Evolutionary conservation across 2,797 vertebrate species (phyloP), one percentile per base, ranked within the genome.

Genomic region (Molothrus aeneus): DNA sequence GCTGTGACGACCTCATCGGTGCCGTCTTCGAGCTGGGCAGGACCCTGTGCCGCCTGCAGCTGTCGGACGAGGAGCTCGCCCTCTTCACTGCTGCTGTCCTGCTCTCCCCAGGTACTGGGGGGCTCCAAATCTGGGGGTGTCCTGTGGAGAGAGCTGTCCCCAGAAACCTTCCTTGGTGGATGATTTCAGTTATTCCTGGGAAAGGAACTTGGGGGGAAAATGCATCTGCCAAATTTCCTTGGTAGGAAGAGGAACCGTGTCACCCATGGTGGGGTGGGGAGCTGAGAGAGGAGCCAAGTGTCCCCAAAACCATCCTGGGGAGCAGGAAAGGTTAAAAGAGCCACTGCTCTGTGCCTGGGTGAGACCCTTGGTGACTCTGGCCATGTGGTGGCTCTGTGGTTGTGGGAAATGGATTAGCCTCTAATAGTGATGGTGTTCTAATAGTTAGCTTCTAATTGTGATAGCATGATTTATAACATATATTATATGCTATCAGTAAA

Each of bases 11-110:
- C 90, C 98, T 99, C 60, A 98, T 99, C 53, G 97, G 83, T 4
- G 97, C 98, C 1, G 88, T 99, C 72, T 99, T 98, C 31, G 99
- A 99, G 95, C 97, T 99, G 50, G 98, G 98, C 32, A 98, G 98
- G 97, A 98, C 97, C 89, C 95, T 99, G 91, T 98, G 98, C 82
- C 98, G 98, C 57, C 95, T 99, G 43, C 98, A 99, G 96, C 98
- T 99, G 81, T 98, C 98, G 0, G 99, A 99, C 1, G 99, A 99
- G 68, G 99, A 99, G 95, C 98, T 99, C 78, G 99, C 99, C 31
- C 98, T 99, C 25, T 99, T 99, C 97, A 98, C 98, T 2, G 98
- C 99, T 1, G 98, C 98, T 0, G 98, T 99, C 74, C 97, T 99
- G 73, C 98, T 99, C 85, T 99, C 99, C 25, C 98, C 99, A 65